These are phyloP conservation scores for Vollenhovia emeryi DNA, from an alignment of 1,140 invertebrate genomes.

Conservation along the genomic window DNA sequence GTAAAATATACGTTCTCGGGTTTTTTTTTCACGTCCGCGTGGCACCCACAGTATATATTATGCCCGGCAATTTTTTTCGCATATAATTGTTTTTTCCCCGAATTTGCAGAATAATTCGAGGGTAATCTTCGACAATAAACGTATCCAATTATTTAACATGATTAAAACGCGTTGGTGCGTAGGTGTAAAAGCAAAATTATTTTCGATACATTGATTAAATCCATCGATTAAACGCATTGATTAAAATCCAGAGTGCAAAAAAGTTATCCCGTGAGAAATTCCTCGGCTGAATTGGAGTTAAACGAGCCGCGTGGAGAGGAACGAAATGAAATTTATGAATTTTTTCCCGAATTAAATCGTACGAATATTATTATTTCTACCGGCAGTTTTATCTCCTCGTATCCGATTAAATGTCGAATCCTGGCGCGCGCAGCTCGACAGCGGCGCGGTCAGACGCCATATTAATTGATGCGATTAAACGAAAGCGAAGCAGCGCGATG, in stretches of 20 bases:
- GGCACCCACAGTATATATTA: neutral
- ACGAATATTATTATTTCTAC: slow-evolving; percentile 8
- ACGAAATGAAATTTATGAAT: slow-evolving; percentile 3
- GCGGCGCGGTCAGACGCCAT: neutral
- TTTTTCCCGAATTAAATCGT: slow-evolving; percentile 10
- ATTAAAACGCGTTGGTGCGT: neutral
- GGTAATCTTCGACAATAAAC: neutral
- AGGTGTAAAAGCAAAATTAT: slow-evolving; percentile 8
- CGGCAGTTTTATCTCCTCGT: neutral
- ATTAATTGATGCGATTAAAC: slow-evolving; percentile 28
- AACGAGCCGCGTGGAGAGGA: neutral
- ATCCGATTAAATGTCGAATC: neutral
- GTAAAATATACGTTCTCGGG: neutral
- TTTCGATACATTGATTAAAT: slow-evolving; percentile 17
- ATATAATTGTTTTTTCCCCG: slow-evolving; percentile 11
- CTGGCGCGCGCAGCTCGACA: neutral
- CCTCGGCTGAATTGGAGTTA: neutral
- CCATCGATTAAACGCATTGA: slow-evolving; percentile 8
- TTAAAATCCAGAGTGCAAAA: slow-evolving; percentile 9
- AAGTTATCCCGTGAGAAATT: slow-evolving; percentile 11
- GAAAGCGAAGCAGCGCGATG: neutral
- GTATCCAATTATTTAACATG: slow-evolving; percentile 3
- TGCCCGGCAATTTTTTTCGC: neutral
- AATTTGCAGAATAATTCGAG: neutral
- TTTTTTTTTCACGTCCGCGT: neutral